Conservation (phyloP, 1,140 invertebrate genomes). For the Metaphire vulgaris region DNA sequence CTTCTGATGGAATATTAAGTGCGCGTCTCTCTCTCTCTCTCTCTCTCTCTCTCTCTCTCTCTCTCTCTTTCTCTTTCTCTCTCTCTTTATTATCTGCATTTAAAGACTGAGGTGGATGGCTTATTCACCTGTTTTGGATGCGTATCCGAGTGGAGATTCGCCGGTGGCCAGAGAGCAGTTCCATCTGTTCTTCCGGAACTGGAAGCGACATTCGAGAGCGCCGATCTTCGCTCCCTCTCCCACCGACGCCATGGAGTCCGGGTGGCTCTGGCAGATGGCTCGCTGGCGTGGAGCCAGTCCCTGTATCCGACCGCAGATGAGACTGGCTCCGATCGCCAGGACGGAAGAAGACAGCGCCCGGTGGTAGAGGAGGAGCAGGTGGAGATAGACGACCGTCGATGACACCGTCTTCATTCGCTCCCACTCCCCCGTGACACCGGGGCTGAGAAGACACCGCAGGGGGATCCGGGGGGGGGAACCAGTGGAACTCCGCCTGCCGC, state of each 20-base stretch:
- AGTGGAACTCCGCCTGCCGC: too few species aligned
- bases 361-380: too few species aligned
- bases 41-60: slow-evolving; percentile 2
- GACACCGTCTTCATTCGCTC: too few species aligned
- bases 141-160: slow-evolving; percentile 29
- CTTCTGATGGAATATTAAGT: too few species aligned
- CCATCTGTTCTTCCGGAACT: slow-evolving; percentile 74
- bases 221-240: slow-evolving; percentile 75
- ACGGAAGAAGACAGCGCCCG: too few species aligned
- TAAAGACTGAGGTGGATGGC: background rate
- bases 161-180: slow-evolving; percentile 65
- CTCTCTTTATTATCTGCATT: background rate
- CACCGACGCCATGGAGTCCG: slow-evolving; percentile 75
- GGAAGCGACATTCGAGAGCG: slow-evolving; percentile 69
- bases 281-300: slow-evolving; percentile 73
- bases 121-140: slow-evolving; percentile 44
- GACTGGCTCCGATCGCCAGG: slow-evolving; percentile 65
- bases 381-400: too few species aligned
- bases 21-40: slow-evolving; percentile 7
- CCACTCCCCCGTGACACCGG: too few species aligned
- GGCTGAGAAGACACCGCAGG: too few species aligned
- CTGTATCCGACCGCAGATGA: slow-evolving; percentile 73
- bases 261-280: slow-evolving; percentile 71
- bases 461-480: too few species aligned
- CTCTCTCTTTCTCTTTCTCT: background rate